Conservation (phyloP, 2,113 vertebrate genomes). For the Bos indicus region DNA sequence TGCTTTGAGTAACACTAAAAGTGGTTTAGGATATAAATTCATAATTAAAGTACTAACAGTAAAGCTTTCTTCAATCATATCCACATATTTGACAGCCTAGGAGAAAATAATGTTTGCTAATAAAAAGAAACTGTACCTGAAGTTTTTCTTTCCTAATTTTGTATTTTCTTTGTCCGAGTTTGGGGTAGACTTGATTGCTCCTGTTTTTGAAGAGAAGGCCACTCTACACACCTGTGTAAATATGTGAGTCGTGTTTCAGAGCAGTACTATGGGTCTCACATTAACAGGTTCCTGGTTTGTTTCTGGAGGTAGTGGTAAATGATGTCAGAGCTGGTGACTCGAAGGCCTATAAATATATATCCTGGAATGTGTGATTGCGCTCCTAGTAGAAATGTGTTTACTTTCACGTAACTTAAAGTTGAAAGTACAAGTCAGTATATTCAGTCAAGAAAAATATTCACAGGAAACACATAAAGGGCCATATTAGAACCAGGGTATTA, state of each 20-base stretch:
- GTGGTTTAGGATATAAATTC: background rate
- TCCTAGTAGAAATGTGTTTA: constrained; percentile 22
- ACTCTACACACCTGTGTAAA: background rate
- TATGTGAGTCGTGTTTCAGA: background rate
- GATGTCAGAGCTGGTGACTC: background rate
- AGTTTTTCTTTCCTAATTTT: background rate
- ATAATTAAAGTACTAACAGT: background rate
- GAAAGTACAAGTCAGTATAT: background rate
- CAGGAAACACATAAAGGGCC: background rate
- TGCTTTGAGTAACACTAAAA: background rate
- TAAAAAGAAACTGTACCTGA: background rate
- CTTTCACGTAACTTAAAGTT: constrained; percentile 41
- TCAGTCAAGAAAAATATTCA: constrained; percentile 7
- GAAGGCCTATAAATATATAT: constrained; percentile 3
- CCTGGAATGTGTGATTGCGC: background rate
- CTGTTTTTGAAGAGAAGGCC: background rate
- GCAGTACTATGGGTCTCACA: background rate
- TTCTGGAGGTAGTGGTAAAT: background rate
- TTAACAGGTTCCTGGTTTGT: background rate
- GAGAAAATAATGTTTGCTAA: background rate
- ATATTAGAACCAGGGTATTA: background rate
- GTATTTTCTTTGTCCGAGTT: background rate
- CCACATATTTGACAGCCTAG: background rate
- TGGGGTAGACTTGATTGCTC: background rate
- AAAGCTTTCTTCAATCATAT: background rate